These are phyloP conservation scores for Neoitamus cyanurus DNA, from an alignment of 2,888 invertebrate genomes.

Conservation along the genomic window DNA sequence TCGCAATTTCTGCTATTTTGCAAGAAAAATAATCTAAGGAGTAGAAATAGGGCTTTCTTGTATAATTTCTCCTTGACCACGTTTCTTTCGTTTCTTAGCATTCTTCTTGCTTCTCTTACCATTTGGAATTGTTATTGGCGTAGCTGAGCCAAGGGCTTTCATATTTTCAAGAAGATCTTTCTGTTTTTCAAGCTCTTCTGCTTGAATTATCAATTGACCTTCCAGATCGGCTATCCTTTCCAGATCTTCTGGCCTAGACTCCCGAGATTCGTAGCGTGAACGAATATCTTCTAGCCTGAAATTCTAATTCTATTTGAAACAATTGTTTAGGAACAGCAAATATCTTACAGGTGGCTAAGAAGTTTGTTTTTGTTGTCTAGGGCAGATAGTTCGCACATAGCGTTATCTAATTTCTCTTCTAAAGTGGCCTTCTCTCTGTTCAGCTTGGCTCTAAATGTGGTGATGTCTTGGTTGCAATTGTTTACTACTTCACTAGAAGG, in stretches of 20 bases:
- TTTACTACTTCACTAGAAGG: slow-evolving; percentile 44
- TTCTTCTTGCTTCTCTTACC: slow-evolving; percentile 10
- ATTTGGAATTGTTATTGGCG: background rate
- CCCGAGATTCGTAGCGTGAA: slow-evolving; percentile 44
- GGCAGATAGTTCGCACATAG: slow-evolving; percentile 10
- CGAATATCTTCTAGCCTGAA: slow-evolving; percentile 48
- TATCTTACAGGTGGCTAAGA: slow-evolving; percentile 29
- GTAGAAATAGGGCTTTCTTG: background rate
- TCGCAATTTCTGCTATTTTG: background rate
- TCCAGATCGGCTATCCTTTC: slow-evolving; percentile 51
- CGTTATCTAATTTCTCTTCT: slow-evolving; percentile 24
- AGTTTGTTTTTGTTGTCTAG: slow-evolving; percentile 41
- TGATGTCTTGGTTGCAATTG: slow-evolving; percentile 33
- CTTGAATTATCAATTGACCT: slow-evolving; percentile 48
- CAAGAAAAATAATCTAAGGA: background rate
- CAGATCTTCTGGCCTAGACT: slow-evolving; percentile 48
- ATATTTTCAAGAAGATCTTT: slow-evolving; percentile 9
- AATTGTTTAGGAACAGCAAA: background rate
- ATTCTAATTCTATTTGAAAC: background rate
- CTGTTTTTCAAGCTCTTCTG: slow-evolving; percentile 49
- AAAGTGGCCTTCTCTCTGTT: slow-evolving; percentile 25
- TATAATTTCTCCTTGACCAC: background rate
- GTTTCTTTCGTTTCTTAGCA: slow-evolving; percentile 7
- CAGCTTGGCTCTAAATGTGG: background rate
- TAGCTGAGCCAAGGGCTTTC: background rate